Evolutionary conservation across 2,888 invertebrate genomes (phyloP), one percentile per base, ranked within the genome.

Genomic region (Abrostola triplasia): DNA sequence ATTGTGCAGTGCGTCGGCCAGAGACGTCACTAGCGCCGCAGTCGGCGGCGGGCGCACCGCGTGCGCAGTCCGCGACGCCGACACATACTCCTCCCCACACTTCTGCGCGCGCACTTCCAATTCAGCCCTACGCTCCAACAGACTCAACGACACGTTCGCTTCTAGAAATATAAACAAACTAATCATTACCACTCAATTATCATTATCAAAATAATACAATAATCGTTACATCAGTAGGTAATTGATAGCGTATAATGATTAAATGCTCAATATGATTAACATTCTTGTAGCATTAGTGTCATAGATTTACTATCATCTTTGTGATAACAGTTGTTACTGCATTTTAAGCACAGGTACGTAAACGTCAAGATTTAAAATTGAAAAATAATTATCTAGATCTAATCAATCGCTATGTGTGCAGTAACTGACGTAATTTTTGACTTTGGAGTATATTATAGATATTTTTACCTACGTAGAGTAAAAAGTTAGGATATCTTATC

Each of bases 101-200:
- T 94, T 94, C 64, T 88, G 86, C 5, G 91, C 88, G 24, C 91
- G 90, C 10, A 94, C 94, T 74, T 94, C 93, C 13, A 92, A 65
- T 64, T 92, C 92, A 0, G 87, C 80, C 6, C 88, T 85, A 36
- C 91, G 89, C 66, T 94, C 94, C 44, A 94, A 77, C 13, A 93
- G 50, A 1, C 89, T 86, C 37, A 91, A 37, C 0, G 93, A 90
- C 48, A 94, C 83, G 67, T 94, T 94, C 10, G 90, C 88, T 63
- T 92, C 94, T 94, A 73, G 78, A 88, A 83, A 62, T 57, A 69
- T 40, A 57, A 36, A 54, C 40, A 53, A 37, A 52, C 51, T 55
- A 64, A 44, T 54, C 53, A 24, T 1, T 38, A 42, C 35, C 12
- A 44, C 47, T 40, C 54, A 54, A 11, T 50, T 44, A 42, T 11